Percentiles rank a stretch among this genome's conserved stretches.
Evolutionary conservation across 37 sponge, comb jelly and placozoan species (phyloP).

Genomic region (Axinella damicornis): DNA sequence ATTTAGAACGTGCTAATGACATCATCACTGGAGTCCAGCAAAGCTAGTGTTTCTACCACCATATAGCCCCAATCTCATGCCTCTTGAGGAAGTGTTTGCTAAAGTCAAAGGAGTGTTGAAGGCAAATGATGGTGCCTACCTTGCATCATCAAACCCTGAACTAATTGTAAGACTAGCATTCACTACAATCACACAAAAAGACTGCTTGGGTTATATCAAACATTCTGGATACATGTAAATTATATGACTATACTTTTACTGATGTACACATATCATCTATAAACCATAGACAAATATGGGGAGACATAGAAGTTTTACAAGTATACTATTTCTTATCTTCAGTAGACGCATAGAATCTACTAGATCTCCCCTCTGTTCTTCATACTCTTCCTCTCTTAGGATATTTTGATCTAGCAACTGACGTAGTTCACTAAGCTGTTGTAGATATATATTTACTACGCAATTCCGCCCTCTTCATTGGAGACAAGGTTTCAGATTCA

Average conservation of each 20-base stretch:
- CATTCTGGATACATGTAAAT: not conserved
- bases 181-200: slow-evolving; percentile 4
- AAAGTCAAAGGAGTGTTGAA: too few species aligned
- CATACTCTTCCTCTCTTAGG: too few species aligned
- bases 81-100: too few species aligned
- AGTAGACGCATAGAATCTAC: slow-evolving; percentile 8
- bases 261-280: too few species aligned
- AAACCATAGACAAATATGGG: not conserved
- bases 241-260: not conserved
- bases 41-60: too few species aligned
- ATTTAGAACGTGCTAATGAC: not conserved
- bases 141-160: not conserved
- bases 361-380: too few species aligned
- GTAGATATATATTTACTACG: too few species aligned
- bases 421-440: too few species aligned
- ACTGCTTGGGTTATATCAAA: slow-evolving; percentile 27
- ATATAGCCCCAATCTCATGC: too few species aligned
- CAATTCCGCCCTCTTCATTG: too few species aligned
- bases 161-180: slow-evolving; percentile 9
- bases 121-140: not conserved
- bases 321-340: not conserved
- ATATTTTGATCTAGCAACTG: too few species aligned
- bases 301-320: not conserved
- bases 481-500: too few species aligned
- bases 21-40: slow-evolving; percentile 18